Conservation (phyloP, 1,140 invertebrate genomes). For the Nasonia giraulti region DNA sequence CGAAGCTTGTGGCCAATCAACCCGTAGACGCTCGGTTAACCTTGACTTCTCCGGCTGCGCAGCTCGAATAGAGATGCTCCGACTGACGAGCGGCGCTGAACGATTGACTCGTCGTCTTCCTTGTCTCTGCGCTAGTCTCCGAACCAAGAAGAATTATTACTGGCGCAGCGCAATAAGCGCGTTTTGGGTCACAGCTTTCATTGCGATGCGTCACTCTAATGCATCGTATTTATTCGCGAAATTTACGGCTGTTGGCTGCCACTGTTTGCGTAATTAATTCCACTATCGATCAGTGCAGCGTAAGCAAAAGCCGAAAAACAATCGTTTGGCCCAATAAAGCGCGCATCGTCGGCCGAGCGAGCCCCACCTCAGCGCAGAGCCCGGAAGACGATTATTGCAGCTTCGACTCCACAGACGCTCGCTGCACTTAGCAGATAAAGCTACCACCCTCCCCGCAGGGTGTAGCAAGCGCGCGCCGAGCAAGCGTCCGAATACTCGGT, state of each 20-base stretch:
- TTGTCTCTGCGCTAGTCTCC: too few species aligned
- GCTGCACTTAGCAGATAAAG: conserved; percentile 69
- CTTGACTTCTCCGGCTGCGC: conserved; percentile 51
- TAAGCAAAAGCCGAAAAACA: background rate
- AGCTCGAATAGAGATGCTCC: too few species aligned
- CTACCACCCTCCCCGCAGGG: conserved; percentile 41
- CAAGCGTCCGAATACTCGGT: conserved; percentile 15
- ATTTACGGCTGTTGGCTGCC: conserved; percentile 9
- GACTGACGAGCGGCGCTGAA: too few species aligned
- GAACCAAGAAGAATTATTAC: too few species aligned
- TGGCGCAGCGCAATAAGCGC: too few species aligned
- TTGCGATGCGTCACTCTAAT: too few species aligned
- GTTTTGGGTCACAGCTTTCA: too few species aligned
- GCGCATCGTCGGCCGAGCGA: too few species aligned
- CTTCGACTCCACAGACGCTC: conserved; percentile 58
- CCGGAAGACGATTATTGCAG: conserved; percentile 44
- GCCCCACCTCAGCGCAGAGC: background rate
- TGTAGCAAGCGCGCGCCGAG: conserved; percentile 9
- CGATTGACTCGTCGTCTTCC: too few species aligned
- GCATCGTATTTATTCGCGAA: background rate
- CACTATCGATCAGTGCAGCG: too few species aligned
- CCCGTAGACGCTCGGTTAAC: conserved; percentile 49
- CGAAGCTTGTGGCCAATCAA: conserved; percentile 50
- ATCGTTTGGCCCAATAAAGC: conserved; percentile 26
- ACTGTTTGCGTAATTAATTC: background rate